A percentile compares a stretch with the other conserved stretches of the same genome.
Evolutionary conservation across 2,888 invertebrate genomes (phyloP).

Genomic region (Plebejus argus): DNA sequence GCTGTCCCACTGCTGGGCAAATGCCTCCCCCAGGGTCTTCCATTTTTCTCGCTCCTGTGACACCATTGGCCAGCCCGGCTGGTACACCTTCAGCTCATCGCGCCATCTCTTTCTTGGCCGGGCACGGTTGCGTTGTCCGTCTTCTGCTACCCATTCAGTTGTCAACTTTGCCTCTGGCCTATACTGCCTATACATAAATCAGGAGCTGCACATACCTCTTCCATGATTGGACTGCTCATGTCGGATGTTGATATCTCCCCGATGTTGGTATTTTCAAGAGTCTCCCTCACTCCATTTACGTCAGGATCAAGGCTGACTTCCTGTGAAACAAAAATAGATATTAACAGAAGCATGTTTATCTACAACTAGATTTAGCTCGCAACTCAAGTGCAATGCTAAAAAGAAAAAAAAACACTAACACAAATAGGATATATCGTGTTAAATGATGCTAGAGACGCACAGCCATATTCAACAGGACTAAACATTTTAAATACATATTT

Average conservation of each 20-base stretch:
- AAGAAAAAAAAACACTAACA: neutral
- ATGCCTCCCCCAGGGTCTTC: too few relatives aligned
- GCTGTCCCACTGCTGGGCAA: too few relatives aligned
- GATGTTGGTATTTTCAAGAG: slow-evolving; percentile 61
- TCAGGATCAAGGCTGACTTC: slow-evolving; percentile 74
- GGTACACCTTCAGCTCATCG: too few relatives aligned
- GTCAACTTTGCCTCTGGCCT: too few relatives aligned
- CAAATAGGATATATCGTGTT: neutral
- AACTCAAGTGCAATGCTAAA: neutral
- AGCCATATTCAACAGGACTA: neutral
- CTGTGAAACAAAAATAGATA: slow-evolving; percentile 50
- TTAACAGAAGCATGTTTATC: neutral
- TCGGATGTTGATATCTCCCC: slow-evolving; percentile 72
- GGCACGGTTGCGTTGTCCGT: too few relatives aligned
- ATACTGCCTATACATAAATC: too few relatives aligned
- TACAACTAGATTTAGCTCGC: too few relatives aligned
- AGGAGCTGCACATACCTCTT: slow-evolving; percentile 67
- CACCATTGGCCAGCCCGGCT: too few relatives aligned
- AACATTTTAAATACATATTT: neutral
- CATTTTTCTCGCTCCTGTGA: too few relatives aligned
- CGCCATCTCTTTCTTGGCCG: too few relatives aligned
- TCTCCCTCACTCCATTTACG: slow-evolving; percentile 68
- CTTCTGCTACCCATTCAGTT: too few relatives aligned
- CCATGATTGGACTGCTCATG: slow-evolving; percentile 78
- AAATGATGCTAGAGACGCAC: neutral